Base-by-base conservation (phyloP, 2,797 vertebrate species). In the Triplophysa bombifrons region DNA sequence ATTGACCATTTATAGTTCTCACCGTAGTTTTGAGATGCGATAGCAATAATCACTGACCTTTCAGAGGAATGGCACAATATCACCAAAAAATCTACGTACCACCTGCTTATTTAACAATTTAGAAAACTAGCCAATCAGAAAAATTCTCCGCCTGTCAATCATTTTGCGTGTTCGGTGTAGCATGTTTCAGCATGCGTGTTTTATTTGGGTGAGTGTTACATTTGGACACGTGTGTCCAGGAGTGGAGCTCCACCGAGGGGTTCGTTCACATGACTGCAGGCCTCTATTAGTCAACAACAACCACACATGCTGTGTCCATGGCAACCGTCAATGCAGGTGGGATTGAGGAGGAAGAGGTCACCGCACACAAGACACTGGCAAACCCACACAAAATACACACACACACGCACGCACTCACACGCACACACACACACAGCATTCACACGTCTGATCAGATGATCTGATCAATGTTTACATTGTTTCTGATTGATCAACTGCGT, bases 401-500 rank as follows among this genome's bases (percentile, higher is more conserved):
- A 38, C 34, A 8, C 34, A 38, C 34, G 6, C 34, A 34, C 34
- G 34, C 55, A 30, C 58, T 58, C 27, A 46, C 8, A 7, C 34
- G 8, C 34, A 8, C 34, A 34, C 27, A 46, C 8, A 7, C 34
- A 38, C 34, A 8, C 34, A n/a, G 34, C 34, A 4, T 3, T 38
- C 46, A 48, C 7, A 25, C 46, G 51, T 61, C 46, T 27, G 27
- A 27, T 76, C 27, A 60, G 51, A 63, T 11, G 14, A 34, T 53
- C 71, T 71, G 71, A 85, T 85, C 82, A 80, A 86, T 79, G 30
- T 81, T 84, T 80, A 85, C 82, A 80, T 65, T 83, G 72, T 85
- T 84, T 81, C 71, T 82, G 68, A 85, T 65, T 64, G 78, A 83
- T 85, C 61, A 84, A 83, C 82, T 81, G 77, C 70, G 79, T 83